Conservation (phyloP, 2,888 invertebrate genomes). For the Anaspis maculata region DNA sequence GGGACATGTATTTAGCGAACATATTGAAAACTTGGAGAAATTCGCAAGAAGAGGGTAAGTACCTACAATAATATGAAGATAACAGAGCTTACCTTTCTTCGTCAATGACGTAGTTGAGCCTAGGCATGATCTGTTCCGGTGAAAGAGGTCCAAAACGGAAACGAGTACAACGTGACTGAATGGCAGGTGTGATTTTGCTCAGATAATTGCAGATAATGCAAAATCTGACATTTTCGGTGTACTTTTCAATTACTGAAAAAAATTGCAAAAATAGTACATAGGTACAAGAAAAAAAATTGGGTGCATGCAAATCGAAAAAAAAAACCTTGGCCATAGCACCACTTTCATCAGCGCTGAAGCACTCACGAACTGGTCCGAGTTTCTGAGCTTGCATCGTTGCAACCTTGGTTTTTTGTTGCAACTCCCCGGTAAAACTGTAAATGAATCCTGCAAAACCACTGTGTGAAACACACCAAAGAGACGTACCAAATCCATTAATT, state of each 20-base stretch:
- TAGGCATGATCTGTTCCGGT: conserved; percentile 78
- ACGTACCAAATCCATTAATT: too few species aligned
- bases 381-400: too few species aligned
- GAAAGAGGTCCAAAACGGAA: conserved; percentile 91
- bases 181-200: conserved; percentile 95
- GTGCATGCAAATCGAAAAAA: conserved; percentile 1
- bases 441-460: too few species aligned
- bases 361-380: too few species aligned
- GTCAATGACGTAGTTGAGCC: conserved; percentile 75
- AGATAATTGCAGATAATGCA: conserved; percentile 99
- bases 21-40: too few species aligned
- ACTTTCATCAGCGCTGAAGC: too few species aligned
- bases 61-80: not conserved
- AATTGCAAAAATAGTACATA: conserved; percentile 8
- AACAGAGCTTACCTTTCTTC: conserved; percentile 62
- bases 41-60: too few species aligned
- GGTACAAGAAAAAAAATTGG: not conserved
- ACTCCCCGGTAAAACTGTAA: too few species aligned
- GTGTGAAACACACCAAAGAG: too few species aligned
- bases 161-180: conserved; percentile 95
- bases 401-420: too few species aligned
- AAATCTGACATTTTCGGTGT: conserved; percentile 96
- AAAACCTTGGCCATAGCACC: too few species aligned
- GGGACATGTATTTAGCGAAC: too few species aligned
- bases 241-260: conserved; percentile 91